Evolutionary conservation across 2,113 vertebrate species (phyloP), one percentile per base, ranked within the genome.

Genomic region (Nettapus auritus): DNA sequence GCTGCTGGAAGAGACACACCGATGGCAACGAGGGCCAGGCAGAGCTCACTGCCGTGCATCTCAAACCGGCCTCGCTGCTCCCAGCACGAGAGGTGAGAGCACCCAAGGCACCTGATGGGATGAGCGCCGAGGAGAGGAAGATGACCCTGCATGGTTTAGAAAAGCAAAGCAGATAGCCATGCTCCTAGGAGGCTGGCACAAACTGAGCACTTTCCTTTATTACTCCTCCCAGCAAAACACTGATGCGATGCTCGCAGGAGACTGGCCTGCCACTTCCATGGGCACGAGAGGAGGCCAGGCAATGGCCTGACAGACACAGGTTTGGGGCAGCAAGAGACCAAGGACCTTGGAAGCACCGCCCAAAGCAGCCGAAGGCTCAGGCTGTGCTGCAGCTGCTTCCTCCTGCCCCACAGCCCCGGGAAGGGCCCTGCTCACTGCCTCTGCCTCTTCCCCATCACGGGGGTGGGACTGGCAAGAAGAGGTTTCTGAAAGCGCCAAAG

Each of bases 31-130:
- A n/a, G 34, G 2, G 2, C 60, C 29, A 26, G 13, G 21, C 8
- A 42, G 40, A 48, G 21, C 31, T 81, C 55, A 0, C 9, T 44
- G 64, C 66, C 0, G 0, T 2, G 19, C 33, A 5, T 18, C 42
- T 74, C 74, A 17, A 19, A 33, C 7, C 0, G 29, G 11, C 26
- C 22, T 53, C 44, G 0, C 46, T 26, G 55, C 55, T 62, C 11
- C 6, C 20, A 6, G 33, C 64, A 3, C 0, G 4, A 84, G 55
- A 8, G 0, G 1, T 1, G 40, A 69, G 8, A 81, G 53, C 50
- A 26, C 88, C 78, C 16, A 8, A 48, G 82, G 86, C 69, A 17
- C 40, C 60, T 69, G 5, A 2, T 9, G 19, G 70, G 74, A 56
- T 81, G 36, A 5, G n/a, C 13, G 0, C 42, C 77, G 50, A 11